phyloP scores from a whole-genome alignment of 1,140 invertebrate species.

The Dreissena polymorpha region DNA sequence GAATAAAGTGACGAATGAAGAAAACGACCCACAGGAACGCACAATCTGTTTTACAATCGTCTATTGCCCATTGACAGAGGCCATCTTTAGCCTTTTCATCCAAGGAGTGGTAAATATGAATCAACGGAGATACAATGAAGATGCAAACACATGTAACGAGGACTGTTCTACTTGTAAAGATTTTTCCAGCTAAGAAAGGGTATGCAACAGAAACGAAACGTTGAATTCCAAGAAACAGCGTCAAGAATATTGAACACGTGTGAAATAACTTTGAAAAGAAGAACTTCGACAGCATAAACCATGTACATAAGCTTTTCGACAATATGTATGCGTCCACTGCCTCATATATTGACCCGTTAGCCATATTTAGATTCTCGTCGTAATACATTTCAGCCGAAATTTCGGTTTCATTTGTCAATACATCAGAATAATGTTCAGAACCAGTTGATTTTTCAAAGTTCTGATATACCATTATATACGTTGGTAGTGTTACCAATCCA shows the following conservation, averaged over 20 bases:
- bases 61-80: conserved; percentile 23
- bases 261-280: conserved; percentile 39
- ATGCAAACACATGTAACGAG: background rate
- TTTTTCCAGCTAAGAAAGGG: conserved; percentile 8
- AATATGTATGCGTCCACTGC: background rate
- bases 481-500: conserved; percentile 32
- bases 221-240: conserved; percentile 40
- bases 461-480: conserved; percentile 39
- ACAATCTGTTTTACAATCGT: conserved; percentile 1
- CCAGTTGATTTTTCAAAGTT: conserved; percentile 8
- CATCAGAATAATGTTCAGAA: no score
- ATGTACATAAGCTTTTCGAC: background rate
- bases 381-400: no score
- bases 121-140: background rate
- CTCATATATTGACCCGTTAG: no score
- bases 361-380: no score
- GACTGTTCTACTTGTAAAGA: background rate
- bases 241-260: conserved; percentile 42
- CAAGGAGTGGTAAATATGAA: conserved; percentile 30
- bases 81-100: conserved; percentile 20
- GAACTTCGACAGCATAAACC: conserved; percentile 43
- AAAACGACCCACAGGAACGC: conserved; percentile 27
- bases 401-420: no score
- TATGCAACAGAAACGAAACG: conserved; percentile 17
- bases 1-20: conserved; percentile 26